Percentiles rank a stretch among this genome's conserved stretches.
phyloP scores from a whole-genome alignment of 2,797 vertebrate species.

The Phrynocephalus vlangalii region DNA sequence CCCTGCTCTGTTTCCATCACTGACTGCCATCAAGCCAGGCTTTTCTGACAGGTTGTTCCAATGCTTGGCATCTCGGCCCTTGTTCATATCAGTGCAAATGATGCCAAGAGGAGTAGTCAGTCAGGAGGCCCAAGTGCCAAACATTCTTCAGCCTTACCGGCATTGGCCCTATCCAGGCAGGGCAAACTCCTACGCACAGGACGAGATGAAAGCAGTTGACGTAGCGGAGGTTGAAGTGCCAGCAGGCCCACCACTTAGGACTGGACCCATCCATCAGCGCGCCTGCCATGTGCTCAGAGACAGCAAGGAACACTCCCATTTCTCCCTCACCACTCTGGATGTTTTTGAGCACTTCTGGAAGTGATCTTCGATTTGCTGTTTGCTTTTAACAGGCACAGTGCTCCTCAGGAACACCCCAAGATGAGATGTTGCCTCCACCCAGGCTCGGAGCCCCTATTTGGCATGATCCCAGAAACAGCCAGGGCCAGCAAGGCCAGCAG shows the following conservation, averaged over 20 bases:
- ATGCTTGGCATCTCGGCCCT: background rate
- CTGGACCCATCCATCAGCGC: background rate
- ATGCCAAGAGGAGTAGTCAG: background rate
- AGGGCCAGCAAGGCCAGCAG: background rate
- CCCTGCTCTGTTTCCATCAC: background rate
- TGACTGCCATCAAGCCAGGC: no score
- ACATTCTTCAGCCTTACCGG: constrained; percentile 26
- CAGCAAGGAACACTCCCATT: background rate
- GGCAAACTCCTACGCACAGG: background rate
- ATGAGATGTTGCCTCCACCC: background rate
- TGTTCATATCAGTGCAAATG: constrained; percentile 4
- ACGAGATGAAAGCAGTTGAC: background rate
- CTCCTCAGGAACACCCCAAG: background rate
- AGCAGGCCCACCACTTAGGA: background rate
- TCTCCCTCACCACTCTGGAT: background rate
- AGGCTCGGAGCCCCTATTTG: background rate
- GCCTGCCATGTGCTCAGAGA: background rate
- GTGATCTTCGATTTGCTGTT: background rate
- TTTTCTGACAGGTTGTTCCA: background rate
- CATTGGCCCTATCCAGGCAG: background rate
- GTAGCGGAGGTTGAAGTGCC: background rate
- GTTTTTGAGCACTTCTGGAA: constrained; percentile 5
- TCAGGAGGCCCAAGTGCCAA: background rate
- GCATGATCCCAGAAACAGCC: background rate
- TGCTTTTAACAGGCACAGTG: background rate